Evolutionary conservation across 2,888 invertebrate species (phyloP).

Genomic region (Drosophila suboccidentalis): DNA sequence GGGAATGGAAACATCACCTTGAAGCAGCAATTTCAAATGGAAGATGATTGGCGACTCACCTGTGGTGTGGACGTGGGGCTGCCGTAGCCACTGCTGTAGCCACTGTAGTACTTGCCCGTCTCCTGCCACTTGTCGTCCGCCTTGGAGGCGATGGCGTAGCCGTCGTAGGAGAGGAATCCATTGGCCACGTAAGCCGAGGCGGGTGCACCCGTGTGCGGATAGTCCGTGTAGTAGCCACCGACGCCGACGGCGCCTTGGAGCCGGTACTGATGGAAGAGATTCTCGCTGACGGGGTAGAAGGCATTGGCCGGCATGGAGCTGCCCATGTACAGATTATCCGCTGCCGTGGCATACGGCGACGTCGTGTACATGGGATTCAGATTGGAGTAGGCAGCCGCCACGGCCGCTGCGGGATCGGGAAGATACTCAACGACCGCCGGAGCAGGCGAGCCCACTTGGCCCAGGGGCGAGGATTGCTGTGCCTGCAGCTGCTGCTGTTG

Average conservation of each 20-base stretch:
- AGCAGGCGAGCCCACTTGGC: conserved; percentile 85
- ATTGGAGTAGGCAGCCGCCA: conserved; percentile 93
- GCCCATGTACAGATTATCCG: conserved; percentile 86
- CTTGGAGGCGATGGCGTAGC: conserved; percentile 87
- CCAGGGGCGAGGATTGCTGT: conserved; percentile 84
- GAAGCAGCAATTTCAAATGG: background rate
- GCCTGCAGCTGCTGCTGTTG: conserved; percentile 82
- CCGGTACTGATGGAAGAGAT: conserved; percentile 95
- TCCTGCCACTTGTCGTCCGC: conserved; percentile 86
- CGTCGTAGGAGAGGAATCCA: conserved; percentile 90
- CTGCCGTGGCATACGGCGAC: conserved; percentile 91
- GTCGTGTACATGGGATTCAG: conserved; percentile 91
- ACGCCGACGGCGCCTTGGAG: conserved; percentile 89
- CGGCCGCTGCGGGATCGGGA: conserved; percentile 87
- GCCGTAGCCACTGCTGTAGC: conserved; percentile 85
- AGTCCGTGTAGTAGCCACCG: conserved; percentile 92
- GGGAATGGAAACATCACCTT: background rate
- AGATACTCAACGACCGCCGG: conserved; percentile 86
- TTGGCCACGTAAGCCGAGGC: conserved; percentile 90
- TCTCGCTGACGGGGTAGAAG: conserved; percentile 92
- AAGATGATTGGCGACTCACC: conserved; percentile 62
- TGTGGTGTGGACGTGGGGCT: conserved; percentile 85
- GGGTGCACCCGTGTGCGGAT: conserved; percentile 88
- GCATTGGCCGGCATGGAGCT: conserved; percentile 88
- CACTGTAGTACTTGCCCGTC: conserved; percentile 87